Percentiles rank a stretch among this genome's conserved stretches.
These are phyloP conservation scores for Notechis scutatus DNA, from an alignment of 2,113 vertebrate genomes.

Conservation along the genomic window DNA sequence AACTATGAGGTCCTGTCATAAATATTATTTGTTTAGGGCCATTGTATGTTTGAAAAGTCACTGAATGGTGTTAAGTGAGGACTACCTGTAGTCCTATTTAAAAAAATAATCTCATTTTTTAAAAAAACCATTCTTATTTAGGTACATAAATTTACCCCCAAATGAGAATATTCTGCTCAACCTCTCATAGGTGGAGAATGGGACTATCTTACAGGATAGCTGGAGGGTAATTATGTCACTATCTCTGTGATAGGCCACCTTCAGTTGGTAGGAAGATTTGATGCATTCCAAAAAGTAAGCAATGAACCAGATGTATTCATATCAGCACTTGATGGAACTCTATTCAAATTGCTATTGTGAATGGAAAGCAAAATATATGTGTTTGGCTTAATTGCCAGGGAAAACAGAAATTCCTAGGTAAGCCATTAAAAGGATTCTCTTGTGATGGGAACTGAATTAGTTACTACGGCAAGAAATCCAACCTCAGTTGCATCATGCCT, in stretches of 20 bases:
- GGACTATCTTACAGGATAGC: not conserved
- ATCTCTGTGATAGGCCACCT: not conserved
- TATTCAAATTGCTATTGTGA: conserved; percentile 22
- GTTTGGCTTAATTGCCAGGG: conserved; percentile 64
- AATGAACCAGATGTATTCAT: not conserved
- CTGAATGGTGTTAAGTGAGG: not conserved
- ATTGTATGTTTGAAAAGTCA: not conserved
- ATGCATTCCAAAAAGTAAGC: conserved; percentile 26
- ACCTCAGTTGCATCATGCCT: not conserved
- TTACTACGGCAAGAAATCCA: conserved; percentile 41
- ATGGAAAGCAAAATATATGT: conserved; percentile 49
- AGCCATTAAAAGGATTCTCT: conserved; percentile 37
- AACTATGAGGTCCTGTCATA: not conserved
- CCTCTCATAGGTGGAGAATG: not conserved
- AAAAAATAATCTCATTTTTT: not conserved
- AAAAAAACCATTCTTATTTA: not conserved
- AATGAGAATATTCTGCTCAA: not conserved
- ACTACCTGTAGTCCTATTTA: not conserved
- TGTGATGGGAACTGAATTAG: conserved; percentile 43
- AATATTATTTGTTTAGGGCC: not conserved
- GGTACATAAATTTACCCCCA: not conserved
- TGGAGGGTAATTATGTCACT: not conserved
- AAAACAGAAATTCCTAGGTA: conserved; percentile 50
- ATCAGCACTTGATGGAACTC: conserved; percentile 28
- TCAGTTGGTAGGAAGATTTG: not conserved